These are phyloP conservation scores for Volucella bombylans DNA, from an alignment of 2,888 invertebrate genomes.

Conservation along the genomic window DNA sequence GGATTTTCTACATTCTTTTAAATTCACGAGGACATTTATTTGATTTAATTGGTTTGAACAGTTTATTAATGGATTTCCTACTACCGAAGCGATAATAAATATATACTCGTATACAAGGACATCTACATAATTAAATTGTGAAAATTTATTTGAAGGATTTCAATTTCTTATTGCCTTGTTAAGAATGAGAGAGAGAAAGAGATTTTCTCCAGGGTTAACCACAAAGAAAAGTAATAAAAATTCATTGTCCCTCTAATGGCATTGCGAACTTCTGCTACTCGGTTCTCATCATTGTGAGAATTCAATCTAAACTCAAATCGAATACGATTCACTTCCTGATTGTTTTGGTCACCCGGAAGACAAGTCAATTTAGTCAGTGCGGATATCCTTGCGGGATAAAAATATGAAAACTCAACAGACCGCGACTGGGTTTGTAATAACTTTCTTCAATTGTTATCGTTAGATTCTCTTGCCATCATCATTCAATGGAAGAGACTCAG, in stretches of 20 bases:
- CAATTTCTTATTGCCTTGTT: conserved; percentile 4
- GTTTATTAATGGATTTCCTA: conserved; percentile 38
- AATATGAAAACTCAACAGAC: conserved; percentile 61
- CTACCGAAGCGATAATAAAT: no score
- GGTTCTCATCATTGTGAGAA: conserved; percentile 11
- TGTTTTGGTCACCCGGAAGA: conserved; percentile 33
- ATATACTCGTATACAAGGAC: not conserved
- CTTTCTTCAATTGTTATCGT: conserved; percentile 53
- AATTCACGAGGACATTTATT: conserved; percentile 54
- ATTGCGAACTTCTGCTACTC: conserved; percentile 36
- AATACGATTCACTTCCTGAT: conserved; percentile 57
- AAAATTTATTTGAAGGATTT: conserved; percentile 29
- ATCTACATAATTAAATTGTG: conserved; percentile 40
- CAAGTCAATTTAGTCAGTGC: not conserved
- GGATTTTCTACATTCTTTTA: conserved; percentile 5
- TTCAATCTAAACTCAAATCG: conserved; percentile 57
- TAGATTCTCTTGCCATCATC: conserved; percentile 43
- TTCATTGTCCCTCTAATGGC: conserved; percentile 54
- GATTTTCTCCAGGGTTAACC: conserved; percentile 11
- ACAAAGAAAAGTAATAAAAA: conserved; percentile 53
- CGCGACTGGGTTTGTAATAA: conserved; percentile 65
- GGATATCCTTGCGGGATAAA: conserved; percentile 25
- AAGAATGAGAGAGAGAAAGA: not conserved
- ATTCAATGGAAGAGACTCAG: conserved; percentile 2
- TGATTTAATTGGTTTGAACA: conserved; percentile 38